phyloP scores from a whole-genome alignment of 2,888 invertebrate genomes.

The Nephrotoma flavescens region DNA sequence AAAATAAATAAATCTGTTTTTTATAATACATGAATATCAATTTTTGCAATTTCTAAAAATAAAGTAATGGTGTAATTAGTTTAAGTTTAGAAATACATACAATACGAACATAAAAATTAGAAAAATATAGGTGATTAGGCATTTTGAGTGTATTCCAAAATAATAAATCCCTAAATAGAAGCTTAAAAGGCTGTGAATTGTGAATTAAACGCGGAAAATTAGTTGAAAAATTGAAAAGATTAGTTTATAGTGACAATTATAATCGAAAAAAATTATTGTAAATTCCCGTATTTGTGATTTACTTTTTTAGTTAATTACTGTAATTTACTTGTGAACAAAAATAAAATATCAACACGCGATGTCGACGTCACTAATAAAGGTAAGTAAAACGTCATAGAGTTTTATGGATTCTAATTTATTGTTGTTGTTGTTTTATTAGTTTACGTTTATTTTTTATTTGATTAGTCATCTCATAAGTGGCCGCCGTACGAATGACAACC shows the following conservation, averaged over 20 bases:
- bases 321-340: not conserved
- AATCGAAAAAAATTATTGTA: not conserved
- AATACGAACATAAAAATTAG: not conserved
- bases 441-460: not conserved
- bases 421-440: no score
- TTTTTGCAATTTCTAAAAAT: not conserved
- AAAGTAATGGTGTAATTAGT: not conserved
- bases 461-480: no score
- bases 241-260: not conserved
- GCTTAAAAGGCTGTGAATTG: not conserved
- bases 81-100: not conserved
- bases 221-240: not conserved
- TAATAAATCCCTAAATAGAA: not conserved
- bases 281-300: not conserved
- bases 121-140: not conserved
- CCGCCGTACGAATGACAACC: no score
- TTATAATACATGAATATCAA: not conserved
- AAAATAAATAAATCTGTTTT: not conserved
- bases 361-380: not conserved
- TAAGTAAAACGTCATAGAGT: not conserved
- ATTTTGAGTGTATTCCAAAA: not conserved
- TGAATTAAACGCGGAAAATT: not conserved
- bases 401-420: not conserved
- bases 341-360: not conserved
- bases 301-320: not conserved